phyloP scores from a whole-genome alignment of 2,113 vertebrate species.

The Corapipo altera region DNA sequence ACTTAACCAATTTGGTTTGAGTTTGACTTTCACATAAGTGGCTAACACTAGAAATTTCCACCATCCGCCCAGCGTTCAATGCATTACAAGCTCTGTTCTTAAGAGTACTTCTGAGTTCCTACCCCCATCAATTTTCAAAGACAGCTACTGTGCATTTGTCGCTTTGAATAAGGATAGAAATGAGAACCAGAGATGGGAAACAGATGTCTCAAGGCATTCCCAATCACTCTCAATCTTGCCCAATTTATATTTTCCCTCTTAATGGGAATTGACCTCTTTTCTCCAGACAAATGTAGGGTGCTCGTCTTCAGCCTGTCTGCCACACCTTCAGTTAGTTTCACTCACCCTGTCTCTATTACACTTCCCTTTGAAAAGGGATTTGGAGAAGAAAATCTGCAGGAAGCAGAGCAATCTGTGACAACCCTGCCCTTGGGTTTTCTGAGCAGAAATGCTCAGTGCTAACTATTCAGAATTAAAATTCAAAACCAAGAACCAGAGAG shows the following conservation, averaged over 20 bases:
- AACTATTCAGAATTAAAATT: background rate
- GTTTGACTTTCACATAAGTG: constrained; percentile 45
- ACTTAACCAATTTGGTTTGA: constrained; percentile 55
- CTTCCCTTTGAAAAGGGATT: background rate
- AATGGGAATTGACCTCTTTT: background rate
- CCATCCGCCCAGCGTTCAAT: background rate
- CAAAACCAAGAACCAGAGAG: background rate
- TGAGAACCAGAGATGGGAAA: constrained; percentile 64
- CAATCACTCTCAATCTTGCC: constrained; percentile 27
- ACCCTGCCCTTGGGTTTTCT: background rate
- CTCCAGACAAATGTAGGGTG: background rate
- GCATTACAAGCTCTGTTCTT: constrained; percentile 47
- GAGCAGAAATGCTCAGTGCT: background rate
- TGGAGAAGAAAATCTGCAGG: background rate
- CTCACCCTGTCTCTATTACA: background rate
- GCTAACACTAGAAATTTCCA: constrained; percentile 48
- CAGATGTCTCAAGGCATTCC: constrained; percentile 64
- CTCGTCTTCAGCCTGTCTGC: background rate
- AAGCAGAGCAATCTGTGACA: background rate
- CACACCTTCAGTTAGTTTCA: background rate
- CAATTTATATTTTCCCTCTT: constrained; percentile 43
- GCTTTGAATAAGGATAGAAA: constrained; percentile 68
- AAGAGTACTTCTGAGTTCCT: constrained; percentile 36
- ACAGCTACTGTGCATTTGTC: constrained; percentile 62
- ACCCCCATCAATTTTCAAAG: constrained; percentile 58